A percentile compares a stretch with the other conserved stretches of the same genome.
Conservation (phyloP, 30 jellyfish, hydroid and myxozoan species). For the Hydractinia echinata region DNA sequence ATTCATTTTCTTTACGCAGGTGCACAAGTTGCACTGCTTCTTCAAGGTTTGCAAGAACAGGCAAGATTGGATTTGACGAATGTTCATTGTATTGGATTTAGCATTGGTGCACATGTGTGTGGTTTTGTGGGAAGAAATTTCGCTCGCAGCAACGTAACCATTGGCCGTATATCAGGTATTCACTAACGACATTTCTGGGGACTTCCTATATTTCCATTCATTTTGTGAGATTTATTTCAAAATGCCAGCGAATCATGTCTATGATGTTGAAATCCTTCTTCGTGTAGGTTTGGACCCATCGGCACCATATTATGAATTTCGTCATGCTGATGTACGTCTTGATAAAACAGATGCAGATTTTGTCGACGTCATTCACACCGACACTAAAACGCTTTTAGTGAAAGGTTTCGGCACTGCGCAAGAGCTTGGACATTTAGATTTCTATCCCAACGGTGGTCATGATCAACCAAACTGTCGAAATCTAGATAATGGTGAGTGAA, state of each 20-base stretch:
- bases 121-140: slow-evolving; percentile 5
- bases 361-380: slow-evolving; percentile 75
- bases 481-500: slow-evolving; percentile 44
- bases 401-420: slow-evolving; percentile 49
- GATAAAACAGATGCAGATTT: slow-evolving; percentile 67
- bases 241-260: neutral
- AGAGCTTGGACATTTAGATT: slow-evolving; percentile 58
- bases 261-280: neutral
- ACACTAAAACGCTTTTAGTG: slow-evolving; percentile 28
- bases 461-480: slow-evolving; percentile 59
- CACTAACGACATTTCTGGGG: neutral
- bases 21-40: slow-evolving; percentile 41
- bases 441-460: slow-evolving; percentile 74
- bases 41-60: slow-evolving; percentile 5
- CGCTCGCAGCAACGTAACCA: neutral
- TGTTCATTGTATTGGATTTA: neutral
- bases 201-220: too few species aligned
- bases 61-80: neutral
- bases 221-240: neutral
- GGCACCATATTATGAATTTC: slow-evolving; percentile 55
- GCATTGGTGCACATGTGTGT: slow-evolving; percentile 11
- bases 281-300: slow-evolving; percentile 65
- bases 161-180: slow-evolving; percentile 11
- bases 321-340: slow-evolving; percentile 66
- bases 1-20: neutral